These are phyloP conservation scores for Setophaga kirtlandii DNA, from an alignment of 2,113 vertebrate genomes.

Conservation along the genomic window DNA sequence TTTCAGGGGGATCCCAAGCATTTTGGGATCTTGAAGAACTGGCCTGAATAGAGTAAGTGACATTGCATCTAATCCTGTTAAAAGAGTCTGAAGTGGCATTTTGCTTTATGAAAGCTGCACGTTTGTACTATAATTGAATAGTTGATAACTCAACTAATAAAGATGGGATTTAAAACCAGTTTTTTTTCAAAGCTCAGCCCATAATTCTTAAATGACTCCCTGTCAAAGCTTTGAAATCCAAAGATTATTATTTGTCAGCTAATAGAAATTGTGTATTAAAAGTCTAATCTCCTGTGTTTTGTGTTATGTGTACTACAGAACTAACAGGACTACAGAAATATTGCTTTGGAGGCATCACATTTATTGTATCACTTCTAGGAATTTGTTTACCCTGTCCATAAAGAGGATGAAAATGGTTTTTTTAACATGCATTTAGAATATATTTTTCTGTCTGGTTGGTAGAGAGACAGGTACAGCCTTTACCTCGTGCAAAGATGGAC, in stretches of 20 bases:
- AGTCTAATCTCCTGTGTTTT: constrained; percentile 27
- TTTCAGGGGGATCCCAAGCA: background rate
- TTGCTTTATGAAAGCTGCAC: background rate
- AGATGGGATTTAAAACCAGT: constrained; percentile 20
- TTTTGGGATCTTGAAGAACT: background rate
- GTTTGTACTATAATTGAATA: constrained; percentile 7
- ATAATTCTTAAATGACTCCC: constrained; percentile 38
- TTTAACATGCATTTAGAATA: background rate
- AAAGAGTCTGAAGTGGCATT: background rate
- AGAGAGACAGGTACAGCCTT: background rate
- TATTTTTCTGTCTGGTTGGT: background rate
- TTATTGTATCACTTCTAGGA: background rate
- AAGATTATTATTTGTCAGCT: constrained; percentile 25
- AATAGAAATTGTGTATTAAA: constrained; percentile 9
- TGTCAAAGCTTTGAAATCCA: constrained; percentile 29
- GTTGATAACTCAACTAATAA: constrained; percentile 20
- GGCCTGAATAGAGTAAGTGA: background rate
- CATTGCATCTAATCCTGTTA: background rate
- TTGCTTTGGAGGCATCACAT: background rate
- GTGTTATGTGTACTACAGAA: background rate
- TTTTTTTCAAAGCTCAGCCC: background rate
- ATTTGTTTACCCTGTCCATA: background rate
- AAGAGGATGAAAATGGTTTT: background rate
- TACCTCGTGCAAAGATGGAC: background rate
- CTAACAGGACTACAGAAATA: background rate